phyloP scores from a whole-genome alignment of 1,140 invertebrate species.

The Hyles euphorbiae region DNA sequence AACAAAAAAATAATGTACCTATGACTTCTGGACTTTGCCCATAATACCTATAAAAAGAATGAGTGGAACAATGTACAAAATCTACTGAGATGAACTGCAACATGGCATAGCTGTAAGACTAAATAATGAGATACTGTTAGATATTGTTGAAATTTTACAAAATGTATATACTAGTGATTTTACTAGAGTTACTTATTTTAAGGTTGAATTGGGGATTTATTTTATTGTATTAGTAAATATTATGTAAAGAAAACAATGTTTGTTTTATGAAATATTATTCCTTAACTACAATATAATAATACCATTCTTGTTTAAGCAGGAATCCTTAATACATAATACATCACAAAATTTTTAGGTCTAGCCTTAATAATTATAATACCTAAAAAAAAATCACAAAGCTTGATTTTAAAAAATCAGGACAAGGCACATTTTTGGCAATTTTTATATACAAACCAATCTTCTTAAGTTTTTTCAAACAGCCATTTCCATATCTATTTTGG shows the following conservation, averaged over 20 bases:
- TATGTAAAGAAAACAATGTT: constrained; percentile 16
- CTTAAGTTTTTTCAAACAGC: constrained; percentile 78
- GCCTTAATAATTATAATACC: no score
- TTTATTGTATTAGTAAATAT: constrained; percentile 37
- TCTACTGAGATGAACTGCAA: constrained; percentile 23
- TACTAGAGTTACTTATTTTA: constrained; percentile 46
- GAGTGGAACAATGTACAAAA: constrained; percentile 37
- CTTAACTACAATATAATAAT: no score
- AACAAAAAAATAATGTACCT: no score
- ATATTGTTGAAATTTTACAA: constrained; percentile 51
- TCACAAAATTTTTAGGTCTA: no score
- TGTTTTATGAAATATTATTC: not conserved
- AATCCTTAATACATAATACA: no score
- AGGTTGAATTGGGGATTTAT: constrained; percentile 50
- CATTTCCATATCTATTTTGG: constrained; percentile 97
- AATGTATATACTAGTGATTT: constrained; percentile 28
- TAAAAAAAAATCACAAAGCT: no score
- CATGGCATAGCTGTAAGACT: constrained; percentile 42
- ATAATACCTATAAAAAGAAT: not conserved
- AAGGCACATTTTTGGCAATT: no score
- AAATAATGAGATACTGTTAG: constrained; percentile 48
- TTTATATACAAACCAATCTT: no score
- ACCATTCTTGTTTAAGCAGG: no score
- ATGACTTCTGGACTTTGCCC: not conserved
- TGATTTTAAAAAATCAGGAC: no score